A percentile compares a stretch with the other conserved stretches of the same genome.
Evolutionary conservation across 2,113 vertebrate species (phyloP).

Genomic region (Salminus brasiliensis): DNA sequence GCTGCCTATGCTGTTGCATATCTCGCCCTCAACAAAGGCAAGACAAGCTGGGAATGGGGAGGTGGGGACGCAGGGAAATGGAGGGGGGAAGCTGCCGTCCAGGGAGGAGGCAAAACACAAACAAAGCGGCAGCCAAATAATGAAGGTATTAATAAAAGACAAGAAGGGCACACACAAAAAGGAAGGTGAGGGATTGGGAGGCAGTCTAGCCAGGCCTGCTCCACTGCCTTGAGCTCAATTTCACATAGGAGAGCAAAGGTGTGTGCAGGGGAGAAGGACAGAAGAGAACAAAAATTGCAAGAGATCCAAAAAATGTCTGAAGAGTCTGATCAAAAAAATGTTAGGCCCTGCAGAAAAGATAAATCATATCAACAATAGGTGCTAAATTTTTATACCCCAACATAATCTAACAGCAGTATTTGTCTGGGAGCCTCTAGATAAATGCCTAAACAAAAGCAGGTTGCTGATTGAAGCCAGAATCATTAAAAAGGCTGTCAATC

Average conservation of each 20-base stretch:
- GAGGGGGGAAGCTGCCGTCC: slow-evolving; percentile 11
- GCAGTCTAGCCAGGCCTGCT: slow-evolving; percentile 79
- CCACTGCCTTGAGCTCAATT: slow-evolving; percentile 50
- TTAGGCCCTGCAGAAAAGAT: background rate
- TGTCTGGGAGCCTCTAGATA: background rate
- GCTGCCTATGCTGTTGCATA: slow-evolving; percentile 87
- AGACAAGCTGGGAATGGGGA: slow-evolving; percentile 78
- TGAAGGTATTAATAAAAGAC: slow-evolving; percentile 81
- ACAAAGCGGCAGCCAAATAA: slow-evolving; percentile 93
- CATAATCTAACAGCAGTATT: background rate
- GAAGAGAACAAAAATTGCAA: slow-evolving; percentile 23
- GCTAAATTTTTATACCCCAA: background rate
- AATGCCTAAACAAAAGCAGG: background rate
- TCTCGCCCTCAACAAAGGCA: slow-evolving; percentile 93
- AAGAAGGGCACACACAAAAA: slow-evolving; percentile 78
- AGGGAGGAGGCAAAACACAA: slow-evolving; percentile 70
- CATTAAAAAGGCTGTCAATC: slow-evolving; percentile 25
- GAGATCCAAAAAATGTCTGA: slow-evolving; percentile 27
- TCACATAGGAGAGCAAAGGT: slow-evolving; percentile 45
- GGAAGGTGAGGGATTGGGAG: slow-evolving; percentile 94
- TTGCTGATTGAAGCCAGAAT: background rate
- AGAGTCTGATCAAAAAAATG: background rate
- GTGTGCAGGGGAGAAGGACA: slow-evolving; percentile 16
- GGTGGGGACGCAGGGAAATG: too few species aligned
- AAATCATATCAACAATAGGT: background rate